Evolutionary conservation across 2,888 invertebrate species (phyloP).

Genomic region (Erebia ligea): DNA sequence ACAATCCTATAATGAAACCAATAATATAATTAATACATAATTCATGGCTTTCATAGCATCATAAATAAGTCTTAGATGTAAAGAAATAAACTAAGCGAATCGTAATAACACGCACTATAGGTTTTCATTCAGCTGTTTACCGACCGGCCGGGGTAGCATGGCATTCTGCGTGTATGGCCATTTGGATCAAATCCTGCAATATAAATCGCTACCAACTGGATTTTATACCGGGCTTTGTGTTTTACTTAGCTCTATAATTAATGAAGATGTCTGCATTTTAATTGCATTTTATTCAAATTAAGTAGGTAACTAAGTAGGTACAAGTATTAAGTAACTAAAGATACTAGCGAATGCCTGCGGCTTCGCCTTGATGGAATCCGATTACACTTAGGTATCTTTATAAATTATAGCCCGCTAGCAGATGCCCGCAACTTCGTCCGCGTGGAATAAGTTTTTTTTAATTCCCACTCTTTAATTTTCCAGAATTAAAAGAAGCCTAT

Average conservation of each 20-base stretch:
- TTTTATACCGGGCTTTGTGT: constrained; percentile 5
- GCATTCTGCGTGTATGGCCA: constrained; percentile 10
- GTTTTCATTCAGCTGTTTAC: not conserved
- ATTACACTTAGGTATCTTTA: no score
- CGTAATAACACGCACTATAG: constrained; percentile 6
- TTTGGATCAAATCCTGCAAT: constrained; percentile 10
- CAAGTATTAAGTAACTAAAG: no score
- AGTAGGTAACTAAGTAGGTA: no score
- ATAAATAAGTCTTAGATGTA: not conserved
- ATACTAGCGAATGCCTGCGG: no score
- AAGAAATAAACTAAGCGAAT: not conserved
- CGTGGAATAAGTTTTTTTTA: no score
- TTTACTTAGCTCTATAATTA: constrained; percentile 9
- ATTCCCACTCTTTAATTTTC: no score
- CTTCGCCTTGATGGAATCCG: no score
- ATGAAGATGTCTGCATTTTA: not conserved
- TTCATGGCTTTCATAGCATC: not conserved
- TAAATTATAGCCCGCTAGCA: no score
- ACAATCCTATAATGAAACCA: no score
- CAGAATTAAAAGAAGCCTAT: no score
- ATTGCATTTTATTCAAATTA: not conserved
- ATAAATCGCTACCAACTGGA: not conserved
- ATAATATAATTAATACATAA: not conserved
- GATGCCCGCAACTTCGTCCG: no score
- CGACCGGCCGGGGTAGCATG: not conserved